Conservation (phyloP, 2,888 invertebrate genomes). For the Meandrusa payeni region DNA sequence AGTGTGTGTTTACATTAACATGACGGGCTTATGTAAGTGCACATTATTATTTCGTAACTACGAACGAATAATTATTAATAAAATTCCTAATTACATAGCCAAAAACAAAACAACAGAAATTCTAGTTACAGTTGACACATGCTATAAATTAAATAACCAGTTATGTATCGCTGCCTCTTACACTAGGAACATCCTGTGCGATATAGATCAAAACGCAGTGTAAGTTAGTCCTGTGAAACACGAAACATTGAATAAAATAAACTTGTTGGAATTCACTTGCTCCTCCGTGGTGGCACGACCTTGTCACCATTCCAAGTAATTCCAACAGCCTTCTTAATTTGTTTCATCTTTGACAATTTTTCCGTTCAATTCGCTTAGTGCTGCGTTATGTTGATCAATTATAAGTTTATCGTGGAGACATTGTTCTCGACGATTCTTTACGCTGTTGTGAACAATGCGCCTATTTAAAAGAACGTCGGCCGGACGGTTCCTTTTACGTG, state of each 20-base stretch:
- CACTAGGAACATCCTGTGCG: no score
- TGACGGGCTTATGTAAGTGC: background rate
- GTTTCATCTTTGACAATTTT: constrained; percentile 21
- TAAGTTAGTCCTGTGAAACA: no score
- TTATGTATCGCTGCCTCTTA: no score
- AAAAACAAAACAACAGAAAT: no score
- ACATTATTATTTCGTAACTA: background rate
- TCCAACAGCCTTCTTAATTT: constrained; percentile 9
- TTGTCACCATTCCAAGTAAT: background rate
- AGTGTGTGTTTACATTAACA: constrained; percentile 18
- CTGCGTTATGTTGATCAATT: constrained; percentile 13
- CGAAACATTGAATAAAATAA: no score
- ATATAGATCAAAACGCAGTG: no score
- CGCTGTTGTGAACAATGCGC: constrained; percentile 13
- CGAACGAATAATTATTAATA: no score
- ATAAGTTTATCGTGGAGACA: constrained; percentile 13
- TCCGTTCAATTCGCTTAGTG: constrained; percentile 4
- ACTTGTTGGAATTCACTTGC: background rate
- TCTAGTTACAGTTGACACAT: no score
- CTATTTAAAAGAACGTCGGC: constrained; percentile 4
- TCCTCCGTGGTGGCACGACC: background rate
- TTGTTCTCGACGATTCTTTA: constrained; percentile 18
- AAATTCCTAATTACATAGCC: no score
- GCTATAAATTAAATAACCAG: no score
- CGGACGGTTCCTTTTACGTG: background rate